Evolutionary conservation across 2,797 vertebrate genomes (phyloP).

Genomic region (Brotogeris chrysoptera): DNA sequence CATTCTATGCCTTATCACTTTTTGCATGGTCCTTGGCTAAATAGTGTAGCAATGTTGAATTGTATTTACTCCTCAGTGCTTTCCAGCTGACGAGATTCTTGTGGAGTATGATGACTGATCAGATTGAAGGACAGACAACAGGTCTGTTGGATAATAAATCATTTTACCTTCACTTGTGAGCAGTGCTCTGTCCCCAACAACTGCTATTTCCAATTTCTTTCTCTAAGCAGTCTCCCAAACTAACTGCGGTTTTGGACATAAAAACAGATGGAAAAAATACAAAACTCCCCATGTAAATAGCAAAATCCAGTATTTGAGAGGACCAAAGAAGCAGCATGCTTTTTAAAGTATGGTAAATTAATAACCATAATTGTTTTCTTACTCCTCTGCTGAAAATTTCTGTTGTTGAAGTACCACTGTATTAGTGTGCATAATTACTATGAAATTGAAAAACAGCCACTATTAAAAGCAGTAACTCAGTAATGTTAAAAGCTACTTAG

Average conservation of each 20-base stretch:
- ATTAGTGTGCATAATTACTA: neutral
- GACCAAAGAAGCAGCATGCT: neutral
- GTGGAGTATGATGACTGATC: neutral
- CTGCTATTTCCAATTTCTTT: constrained; percentile 12
- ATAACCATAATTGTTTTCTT: neutral
- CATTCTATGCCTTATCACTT: neutral
- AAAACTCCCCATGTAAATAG: neutral
- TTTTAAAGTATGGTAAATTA: neutral
- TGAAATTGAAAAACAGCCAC: constrained; percentile 24
- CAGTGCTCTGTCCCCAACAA: neutral
- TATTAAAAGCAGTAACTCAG: constrained; percentile 1
- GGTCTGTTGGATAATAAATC: constrained; percentile 46
- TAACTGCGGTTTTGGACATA: neutral
- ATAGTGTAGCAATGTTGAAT: neutral
- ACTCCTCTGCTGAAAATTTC: neutral
- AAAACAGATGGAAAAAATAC: neutral
- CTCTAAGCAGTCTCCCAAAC: constrained; percentile 12
- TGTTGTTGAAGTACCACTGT: neutral
- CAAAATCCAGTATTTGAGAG: neutral
- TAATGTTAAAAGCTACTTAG: neutral
- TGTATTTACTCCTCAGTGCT: constrained; percentile 29
- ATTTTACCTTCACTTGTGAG: constrained; percentile 19
- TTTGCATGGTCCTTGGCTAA: constrained; percentile 10
- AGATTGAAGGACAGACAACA: constrained; percentile 32
- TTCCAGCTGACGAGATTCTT: constrained; percentile 51